phyloP scores from a whole-genome alignment of 2,797 vertebrate genomes.

The Myotis daubentonii region DNA sequence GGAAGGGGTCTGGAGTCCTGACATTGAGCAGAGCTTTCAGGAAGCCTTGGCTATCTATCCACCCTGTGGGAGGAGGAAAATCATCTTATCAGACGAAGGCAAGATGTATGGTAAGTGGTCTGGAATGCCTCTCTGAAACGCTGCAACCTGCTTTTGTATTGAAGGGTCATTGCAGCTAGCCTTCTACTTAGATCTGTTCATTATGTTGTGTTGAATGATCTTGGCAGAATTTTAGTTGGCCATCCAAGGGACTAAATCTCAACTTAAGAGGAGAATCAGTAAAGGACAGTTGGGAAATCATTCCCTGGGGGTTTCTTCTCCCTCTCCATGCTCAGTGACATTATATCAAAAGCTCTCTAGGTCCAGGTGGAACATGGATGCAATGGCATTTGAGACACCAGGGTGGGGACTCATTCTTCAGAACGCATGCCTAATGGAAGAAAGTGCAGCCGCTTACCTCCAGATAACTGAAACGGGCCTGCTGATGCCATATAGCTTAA shows the following conservation, averaged over 20 bases:
- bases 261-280: not conserved
- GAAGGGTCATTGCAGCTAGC: not conserved
- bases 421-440: fast-evolving
- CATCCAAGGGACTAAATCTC: not conserved
- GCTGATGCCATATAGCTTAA: not conserved
- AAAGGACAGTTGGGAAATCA: not conserved
- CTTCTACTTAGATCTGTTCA: not conserved
- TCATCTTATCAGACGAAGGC: constrained; percentile 99
- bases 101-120: constrained; percentile 99
- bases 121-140: constrained; percentile 65
- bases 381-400: not conserved
- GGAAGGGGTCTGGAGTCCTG: constrained; percentile 99
- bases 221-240: constrained; percentile 44
- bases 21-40: constrained; percentile 99
- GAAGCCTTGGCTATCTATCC: constrained; percentile 99
- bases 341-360: not conserved
- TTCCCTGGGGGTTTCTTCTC: not conserved
- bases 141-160: not conserved
- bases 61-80: constrained; percentile 98
- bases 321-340: not conserved
- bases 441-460: not conserved
- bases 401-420: not conserved
- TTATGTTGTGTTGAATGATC: not conserved
- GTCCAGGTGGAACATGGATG: not conserved
- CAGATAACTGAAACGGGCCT: not conserved